Evolutionary conservation across 1,140 invertebrate species (phyloP), one percentile per base, ranked within the genome.

Genomic region (Thaumatotibia leucotreta): DNA sequence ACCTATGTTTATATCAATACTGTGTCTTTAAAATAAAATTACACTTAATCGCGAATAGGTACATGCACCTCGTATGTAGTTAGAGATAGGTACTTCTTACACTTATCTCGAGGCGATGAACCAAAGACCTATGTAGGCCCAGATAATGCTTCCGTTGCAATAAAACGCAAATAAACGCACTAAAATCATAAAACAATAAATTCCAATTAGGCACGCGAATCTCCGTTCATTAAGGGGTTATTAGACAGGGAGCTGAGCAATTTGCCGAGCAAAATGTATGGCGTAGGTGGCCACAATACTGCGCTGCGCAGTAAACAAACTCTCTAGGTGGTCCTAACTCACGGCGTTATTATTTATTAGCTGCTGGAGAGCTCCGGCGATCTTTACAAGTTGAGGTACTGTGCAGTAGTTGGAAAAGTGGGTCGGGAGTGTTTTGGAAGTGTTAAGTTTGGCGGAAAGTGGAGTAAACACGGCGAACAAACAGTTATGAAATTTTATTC

Each of bases 181-280:
- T 45, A 45, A 45, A 45, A 45, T 45, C 50, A 39, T 49, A 65
- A 50, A 65, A 58, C 50, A 50, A 67, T 69, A 68, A 69, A 72
- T 66, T 64, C 32, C 58, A 45, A 70, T 70, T 39, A 69, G 61
- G 52, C 52, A 58, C 23, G 52, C 27, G 52, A 64, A 69, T 74
- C 70, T 77, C 64, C 69, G 79, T 88, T 89, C 85, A 88, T 89
- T 89, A 89, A 84, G 80, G 79, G 83, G 83, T 85, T 87, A 87
- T 86, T 88, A 89, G 85, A 84, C 79, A 79, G 77, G 78, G 76
- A 80, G 79, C 80, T 81, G 76, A 83, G 82, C 81, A 89, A 89
- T 89, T 89, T 89, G 86, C 85, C 86, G 77, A 88, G 84, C 81
- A 84, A 86, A 88, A 89, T 84, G 81, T 87, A 87, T 79, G 73